A percentile compares a stretch with the other conserved stretches of the same genome.
Evolutionary conservation across 2,113 vertebrate species (phyloP).

Genomic region (Nannospalax galili): DNA sequence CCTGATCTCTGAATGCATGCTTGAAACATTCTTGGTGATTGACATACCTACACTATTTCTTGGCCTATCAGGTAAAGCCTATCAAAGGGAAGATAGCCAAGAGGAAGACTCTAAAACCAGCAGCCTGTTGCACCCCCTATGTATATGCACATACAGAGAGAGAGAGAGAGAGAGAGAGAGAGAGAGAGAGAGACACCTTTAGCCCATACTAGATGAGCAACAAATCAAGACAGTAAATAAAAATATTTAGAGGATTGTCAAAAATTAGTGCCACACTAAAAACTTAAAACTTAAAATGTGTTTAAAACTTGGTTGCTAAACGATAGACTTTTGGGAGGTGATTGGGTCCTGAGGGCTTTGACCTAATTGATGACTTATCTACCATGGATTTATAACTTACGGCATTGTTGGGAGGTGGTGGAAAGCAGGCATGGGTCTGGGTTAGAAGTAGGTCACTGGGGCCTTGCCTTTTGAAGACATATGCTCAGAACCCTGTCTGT

Average conservation of each 20-base stretch:
- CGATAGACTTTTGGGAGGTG: not conserved
- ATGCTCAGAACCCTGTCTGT: not conserved
- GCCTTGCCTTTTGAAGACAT: too few relatives aligned
- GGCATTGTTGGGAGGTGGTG: not conserved
- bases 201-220: too few relatives aligned
- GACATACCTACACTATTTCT: not conserved
- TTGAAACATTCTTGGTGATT: not conserved
- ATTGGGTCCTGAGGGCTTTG: not conserved
- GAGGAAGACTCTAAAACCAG: not conserved
- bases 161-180: too few relatives aligned
- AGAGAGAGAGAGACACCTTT: too few relatives aligned
- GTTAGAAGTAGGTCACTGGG: not conserved
- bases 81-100: not conserved
- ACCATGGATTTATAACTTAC: not conserved
- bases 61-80: not conserved
- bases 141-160: too few relatives aligned
- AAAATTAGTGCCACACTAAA: not conserved
- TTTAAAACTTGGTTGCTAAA: not conserved
- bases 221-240: too few relatives aligned
- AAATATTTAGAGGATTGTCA: not conserved
- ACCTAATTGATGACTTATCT: not conserved
- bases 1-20: not conserved
- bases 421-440: not conserved
- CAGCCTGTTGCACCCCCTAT: too few relatives aligned
- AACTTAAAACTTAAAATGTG: not conserved